Conservation (phyloP, 2,888 invertebrate genomes). For the Isotomurus palustris region DNA sequence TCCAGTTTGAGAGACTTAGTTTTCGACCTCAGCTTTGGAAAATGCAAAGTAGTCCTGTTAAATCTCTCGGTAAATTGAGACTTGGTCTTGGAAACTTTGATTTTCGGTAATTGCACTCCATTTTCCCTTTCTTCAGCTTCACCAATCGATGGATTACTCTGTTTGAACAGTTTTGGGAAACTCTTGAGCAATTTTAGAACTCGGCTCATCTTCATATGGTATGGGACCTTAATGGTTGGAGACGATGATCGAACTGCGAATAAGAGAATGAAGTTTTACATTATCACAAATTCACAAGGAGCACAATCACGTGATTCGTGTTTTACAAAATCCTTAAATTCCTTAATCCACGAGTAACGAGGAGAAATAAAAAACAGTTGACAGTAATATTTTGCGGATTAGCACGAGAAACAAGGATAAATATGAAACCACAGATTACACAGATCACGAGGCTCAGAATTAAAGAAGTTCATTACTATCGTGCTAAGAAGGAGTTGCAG, state of each 20-base stretch:
- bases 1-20: not conserved
- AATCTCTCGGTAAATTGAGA: too few relatives aligned
- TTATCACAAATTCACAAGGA: not conserved
- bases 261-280: not conserved
- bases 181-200: conserved; percentile 25
- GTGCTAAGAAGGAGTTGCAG: too few relatives aligned
- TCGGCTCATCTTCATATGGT: conserved; percentile 19
- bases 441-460: too few relatives aligned
- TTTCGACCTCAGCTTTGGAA: not conserved
- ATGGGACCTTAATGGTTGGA: not conserved
- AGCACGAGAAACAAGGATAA: too few relatives aligned
- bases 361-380: too few relatives aligned
- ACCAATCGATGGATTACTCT: not conserved
- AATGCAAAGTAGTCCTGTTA: too few relatives aligned
- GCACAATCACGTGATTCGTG: too few relatives aligned
- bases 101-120: not conserved
- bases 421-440: too few relatives aligned
- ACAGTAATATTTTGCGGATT: too few relatives aligned
- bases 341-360: too few relatives aligned
- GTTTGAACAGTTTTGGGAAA: conserved; percentile 39
- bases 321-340: too few relatives aligned
- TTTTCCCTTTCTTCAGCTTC: conserved; percentile 13
- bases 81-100: not conserved
- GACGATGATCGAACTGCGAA: not conserved
- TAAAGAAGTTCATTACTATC: too few relatives aligned